Conservation (phyloP, 2,797 vertebrate genomes). For the Manis pentadactyla region DNA sequence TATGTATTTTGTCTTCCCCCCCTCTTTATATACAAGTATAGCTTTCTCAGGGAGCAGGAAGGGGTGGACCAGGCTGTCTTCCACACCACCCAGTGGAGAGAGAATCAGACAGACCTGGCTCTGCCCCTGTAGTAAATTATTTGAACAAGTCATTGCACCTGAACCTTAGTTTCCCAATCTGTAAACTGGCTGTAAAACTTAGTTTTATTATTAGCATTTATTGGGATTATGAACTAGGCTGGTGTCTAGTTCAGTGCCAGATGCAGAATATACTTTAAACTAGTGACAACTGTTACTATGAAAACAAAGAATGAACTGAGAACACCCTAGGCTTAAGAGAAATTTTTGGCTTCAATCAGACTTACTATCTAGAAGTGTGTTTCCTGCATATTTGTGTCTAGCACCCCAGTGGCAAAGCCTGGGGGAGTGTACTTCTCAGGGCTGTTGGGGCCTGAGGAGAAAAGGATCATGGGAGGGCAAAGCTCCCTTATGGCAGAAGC, state of each 20-base stretch:
- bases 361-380: neutral
- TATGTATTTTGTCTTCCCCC: neutral
- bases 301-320: neutral
- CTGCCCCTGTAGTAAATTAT: neutral
- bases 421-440: neutral
- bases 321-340: neutral
- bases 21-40: neutral
- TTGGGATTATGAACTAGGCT: neutral
- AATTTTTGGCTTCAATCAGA: neutral
- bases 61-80: neutral
- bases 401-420: neutral
- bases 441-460: no score
- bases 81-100: neutral
- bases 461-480: neutral
- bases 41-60: neutral
- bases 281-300: neutral
- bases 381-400: neutral
- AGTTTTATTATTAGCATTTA: neutral
- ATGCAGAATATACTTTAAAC: neutral
- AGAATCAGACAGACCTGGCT: neutral
- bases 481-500: neutral
- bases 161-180: neutral
- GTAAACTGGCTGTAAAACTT: neutral
- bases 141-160: neutral
- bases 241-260: neutral